Evolutionary conservation across 2,113 vertebrate genomes (phyloP).

Genomic region (Erythrolamprus reginae): DNA sequence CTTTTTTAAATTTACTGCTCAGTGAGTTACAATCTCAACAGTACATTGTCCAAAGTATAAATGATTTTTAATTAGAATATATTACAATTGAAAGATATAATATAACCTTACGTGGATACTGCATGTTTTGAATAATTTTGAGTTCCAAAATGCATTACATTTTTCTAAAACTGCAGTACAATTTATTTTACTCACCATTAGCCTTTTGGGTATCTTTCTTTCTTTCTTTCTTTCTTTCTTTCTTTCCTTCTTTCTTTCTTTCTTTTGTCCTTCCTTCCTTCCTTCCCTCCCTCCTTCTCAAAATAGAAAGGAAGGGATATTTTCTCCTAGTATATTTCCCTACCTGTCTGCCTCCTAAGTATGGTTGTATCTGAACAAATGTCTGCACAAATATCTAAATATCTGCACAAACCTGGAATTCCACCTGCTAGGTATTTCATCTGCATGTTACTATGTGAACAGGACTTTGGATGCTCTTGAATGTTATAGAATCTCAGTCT

Average conservation of each 20-base stretch:
- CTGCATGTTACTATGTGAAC: background rate
- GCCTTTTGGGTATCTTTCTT: background rate
- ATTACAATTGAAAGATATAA: background rate
- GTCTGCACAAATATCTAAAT: background rate
- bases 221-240: background rate
- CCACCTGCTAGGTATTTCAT: background rate
- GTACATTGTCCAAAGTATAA: background rate
- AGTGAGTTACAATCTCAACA: background rate
- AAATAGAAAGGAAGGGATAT: background rate
- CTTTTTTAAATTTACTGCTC: background rate
- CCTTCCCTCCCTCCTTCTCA: background rate
- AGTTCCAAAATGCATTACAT: background rate
- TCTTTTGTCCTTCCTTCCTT: no score
- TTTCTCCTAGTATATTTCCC: background rate
- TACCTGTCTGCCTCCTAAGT: background rate
- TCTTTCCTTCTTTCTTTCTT: no score
- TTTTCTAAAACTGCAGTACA: background rate
- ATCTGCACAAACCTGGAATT: background rate
- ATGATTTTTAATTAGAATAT: background rate
- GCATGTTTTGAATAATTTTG: background rate
- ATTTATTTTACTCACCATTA: background rate
- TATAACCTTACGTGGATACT: background rate
- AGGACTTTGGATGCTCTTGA: background rate
- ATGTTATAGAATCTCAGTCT: background rate
- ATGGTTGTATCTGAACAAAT: background rate